Conservation (phyloP, 2,113 vertebrate genomes). For the Scomber colias region DNA sequence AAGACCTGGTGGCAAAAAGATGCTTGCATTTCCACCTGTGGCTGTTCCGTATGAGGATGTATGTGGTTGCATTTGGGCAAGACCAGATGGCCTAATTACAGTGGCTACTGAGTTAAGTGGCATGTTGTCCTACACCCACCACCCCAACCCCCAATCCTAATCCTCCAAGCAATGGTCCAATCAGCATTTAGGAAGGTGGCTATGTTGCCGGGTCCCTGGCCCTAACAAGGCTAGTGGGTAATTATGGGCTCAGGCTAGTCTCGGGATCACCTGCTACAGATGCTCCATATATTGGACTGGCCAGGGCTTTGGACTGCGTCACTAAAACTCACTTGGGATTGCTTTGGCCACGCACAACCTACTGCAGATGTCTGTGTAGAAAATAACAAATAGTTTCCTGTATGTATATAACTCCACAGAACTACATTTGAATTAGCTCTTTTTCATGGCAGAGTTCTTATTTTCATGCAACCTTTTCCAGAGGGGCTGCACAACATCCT, state of each 20-base stretch:
- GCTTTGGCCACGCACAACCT: conserved; percentile 22
- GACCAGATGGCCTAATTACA: conserved; percentile 92
- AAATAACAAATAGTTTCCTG: neutral
- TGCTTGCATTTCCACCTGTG: conserved; percentile 68
- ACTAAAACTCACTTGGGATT: conserved; percentile 50
- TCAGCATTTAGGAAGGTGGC: conserved; percentile 80
- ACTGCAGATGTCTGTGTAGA: conserved; percentile 7
- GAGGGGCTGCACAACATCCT: conserved; percentile 27
- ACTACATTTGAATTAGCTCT: neutral
- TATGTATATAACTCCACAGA: neutral
- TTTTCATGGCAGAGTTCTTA: neutral
- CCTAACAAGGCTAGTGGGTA: conserved; percentile 82
- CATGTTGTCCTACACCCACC: conserved; percentile 75
- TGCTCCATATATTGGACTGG: conserved; percentile 44
- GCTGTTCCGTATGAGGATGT: conserved; percentile 50
- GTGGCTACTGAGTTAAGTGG: conserved; percentile 83
- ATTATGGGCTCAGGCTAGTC: conserved; percentile 82
- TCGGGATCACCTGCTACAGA: conserved; percentile 76
- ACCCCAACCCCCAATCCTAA: conserved; percentile 78
- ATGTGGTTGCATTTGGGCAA: conserved; percentile 42
- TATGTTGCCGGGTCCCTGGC: conserved; percentile 64
- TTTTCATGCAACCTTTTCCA: conserved; percentile 8
- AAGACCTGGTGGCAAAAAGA: conserved; percentile 38
- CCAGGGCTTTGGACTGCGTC: conserved; percentile 13
- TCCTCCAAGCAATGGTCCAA: conserved; percentile 88